These are phyloP conservation scores for Chaetophractus vellerosus DNA, from an alignment of 2,797 vertebrate genomes.

Conservation along the genomic window DNA sequence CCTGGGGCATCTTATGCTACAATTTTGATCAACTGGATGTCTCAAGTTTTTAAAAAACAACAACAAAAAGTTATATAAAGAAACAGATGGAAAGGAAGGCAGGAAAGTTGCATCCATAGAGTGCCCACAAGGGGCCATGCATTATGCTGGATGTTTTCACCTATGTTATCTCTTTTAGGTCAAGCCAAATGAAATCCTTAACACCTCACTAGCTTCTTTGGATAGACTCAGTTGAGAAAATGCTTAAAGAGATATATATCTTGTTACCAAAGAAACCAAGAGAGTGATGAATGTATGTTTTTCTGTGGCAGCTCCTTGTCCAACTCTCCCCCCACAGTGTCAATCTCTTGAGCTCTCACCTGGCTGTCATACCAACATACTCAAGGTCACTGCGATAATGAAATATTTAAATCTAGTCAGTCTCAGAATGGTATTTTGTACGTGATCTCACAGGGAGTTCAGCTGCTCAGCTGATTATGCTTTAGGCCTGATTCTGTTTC, in stretches of 20 bases:
- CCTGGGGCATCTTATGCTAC: no score
- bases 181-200: not conserved
- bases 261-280: not conserved
- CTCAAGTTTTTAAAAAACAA: not conserved
- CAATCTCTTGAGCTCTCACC: slow-evolving; percentile 59
- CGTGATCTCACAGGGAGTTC: slow-evolving; percentile 77
- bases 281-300: not conserved
- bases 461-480: slow-evolving; percentile 75
- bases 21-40: no score
- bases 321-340: not conserved
- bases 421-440: slow-evolving; percentile 70
- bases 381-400: slow-evolving; percentile 72
- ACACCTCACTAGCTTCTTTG: not conserved
- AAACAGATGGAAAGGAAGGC: not conserved
- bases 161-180: not conserved
- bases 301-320: not conserved
- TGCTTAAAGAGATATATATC: not conserved
- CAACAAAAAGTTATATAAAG: not conserved
- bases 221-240: not conserved
- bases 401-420: slow-evolving; percentile 81
- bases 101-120: not conserved
- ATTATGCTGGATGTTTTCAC: not conserved
- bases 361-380: slow-evolving; percentile 61
- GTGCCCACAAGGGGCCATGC: accelerated
- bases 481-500: slow-evolving; percentile 84